phyloP scores from a whole-genome alignment of 2,888 invertebrate genomes.

The Iselma pallidipennis region DNA sequence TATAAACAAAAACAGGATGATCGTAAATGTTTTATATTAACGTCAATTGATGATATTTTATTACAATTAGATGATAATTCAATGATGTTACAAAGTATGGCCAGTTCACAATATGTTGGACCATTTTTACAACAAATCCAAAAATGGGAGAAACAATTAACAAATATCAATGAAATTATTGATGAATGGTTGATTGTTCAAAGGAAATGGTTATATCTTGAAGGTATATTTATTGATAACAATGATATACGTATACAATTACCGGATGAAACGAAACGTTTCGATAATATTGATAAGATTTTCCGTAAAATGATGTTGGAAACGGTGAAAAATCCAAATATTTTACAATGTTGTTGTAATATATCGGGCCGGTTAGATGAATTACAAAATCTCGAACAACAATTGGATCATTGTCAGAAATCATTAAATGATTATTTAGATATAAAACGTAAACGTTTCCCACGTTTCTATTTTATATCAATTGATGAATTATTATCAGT shows the following conservation, averaged over 20 bases:
- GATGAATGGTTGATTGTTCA: constrained; percentile 88
- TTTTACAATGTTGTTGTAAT: constrained; percentile 78
- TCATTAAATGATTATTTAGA: constrained; percentile 89
- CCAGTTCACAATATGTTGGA: constrained; percentile 86
- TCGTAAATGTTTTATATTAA: constrained; percentile 74
- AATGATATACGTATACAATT: constrained; percentile 86
- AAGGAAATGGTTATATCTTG: constrained; percentile 89
- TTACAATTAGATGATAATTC: constrained; percentile 85
- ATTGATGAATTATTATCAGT: constrained; percentile 90
- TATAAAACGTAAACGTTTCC: constrained; percentile 84
- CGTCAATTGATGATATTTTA: constrained; percentile 80
- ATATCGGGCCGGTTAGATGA: constrained; percentile 74
- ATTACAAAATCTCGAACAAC: constrained; percentile 71
- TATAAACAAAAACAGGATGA: constrained; percentile 77
- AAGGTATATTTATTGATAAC: constrained; percentile 88
- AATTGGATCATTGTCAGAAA: constrained; percentile 88
- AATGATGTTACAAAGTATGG: constrained; percentile 91
- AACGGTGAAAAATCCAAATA: constrained; percentile 77
- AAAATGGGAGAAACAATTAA: constrained; percentile 81
- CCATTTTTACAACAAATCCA: constrained; percentile 84
- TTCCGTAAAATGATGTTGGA: constrained; percentile 86
- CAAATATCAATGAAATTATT: constrained; percentile 81
- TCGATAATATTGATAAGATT: constrained; percentile 83
- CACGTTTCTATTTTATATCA: constrained; percentile 92
- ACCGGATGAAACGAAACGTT: constrained; percentile 88